Evolutionary conservation across 1,140 invertebrate genomes (phyloP).

Genomic region (Subanguina moxae): DNA sequence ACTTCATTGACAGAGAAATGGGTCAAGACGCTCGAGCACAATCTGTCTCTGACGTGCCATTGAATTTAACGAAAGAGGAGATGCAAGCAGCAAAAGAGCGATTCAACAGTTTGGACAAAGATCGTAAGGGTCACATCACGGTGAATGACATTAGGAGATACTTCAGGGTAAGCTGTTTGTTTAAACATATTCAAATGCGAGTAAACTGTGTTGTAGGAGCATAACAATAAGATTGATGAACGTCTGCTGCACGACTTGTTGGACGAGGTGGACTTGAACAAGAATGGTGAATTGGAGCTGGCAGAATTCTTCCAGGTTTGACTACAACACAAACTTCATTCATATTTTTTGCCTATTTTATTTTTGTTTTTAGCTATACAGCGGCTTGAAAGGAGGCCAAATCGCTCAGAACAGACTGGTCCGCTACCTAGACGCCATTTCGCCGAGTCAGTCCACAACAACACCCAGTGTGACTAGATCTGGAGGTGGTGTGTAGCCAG

Average conservation of each 20-base stretch:
- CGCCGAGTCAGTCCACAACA: neutral
- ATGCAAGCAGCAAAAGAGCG: conserved; percentile 87
- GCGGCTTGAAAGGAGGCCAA: conserved; percentile 56
- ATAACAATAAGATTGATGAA: conserved; percentile 83
- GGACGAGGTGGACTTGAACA: conserved; percentile 94
- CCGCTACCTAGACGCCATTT: conserved; percentile 56
- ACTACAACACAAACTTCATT: too few species aligned
- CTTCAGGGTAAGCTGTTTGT: conserved; percentile 73
- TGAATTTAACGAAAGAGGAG: conserved; percentile 89
- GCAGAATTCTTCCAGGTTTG: conserved; percentile 95
- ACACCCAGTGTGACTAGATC: conserved; percentile 31
- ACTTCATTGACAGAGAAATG: conserved; percentile 91
- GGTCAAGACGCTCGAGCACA: conserved; percentile 85
- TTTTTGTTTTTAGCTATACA: conserved; percentile 52
- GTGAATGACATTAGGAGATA: conserved; percentile 90
- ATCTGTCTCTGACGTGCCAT: conserved; percentile 77
- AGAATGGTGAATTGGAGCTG: conserved; percentile 97
- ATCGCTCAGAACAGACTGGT: conserved; percentile 55
- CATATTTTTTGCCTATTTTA: conserved; percentile 3
- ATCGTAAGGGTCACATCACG: conserved; percentile 93
- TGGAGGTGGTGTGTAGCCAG: conserved; percentile 40
- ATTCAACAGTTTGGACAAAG: conserved; percentile 89
- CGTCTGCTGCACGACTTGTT: conserved; percentile 94
- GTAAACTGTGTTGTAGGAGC: conserved; percentile 69
- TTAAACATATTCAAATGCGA: neutral